Conservation (phyloP, 2,113 vertebrate species). For the Corythornis cristatus region DNA sequence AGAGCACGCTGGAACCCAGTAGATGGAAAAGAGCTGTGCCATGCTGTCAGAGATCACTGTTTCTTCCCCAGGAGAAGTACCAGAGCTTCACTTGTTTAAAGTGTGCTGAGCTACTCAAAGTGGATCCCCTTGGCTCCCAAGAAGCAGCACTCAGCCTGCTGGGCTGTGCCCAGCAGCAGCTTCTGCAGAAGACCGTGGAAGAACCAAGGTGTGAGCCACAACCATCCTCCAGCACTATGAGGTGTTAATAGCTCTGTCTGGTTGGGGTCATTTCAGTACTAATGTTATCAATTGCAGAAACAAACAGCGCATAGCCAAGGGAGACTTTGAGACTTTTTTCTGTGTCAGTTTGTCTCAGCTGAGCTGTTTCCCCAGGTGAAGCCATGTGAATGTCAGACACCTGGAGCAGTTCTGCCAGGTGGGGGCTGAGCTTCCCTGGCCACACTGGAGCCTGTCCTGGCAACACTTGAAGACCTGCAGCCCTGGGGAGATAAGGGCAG, state of each 20-base stretch:
- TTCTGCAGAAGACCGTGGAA: background rate
- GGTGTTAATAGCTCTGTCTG: constrained; percentile 37
- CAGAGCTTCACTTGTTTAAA: background rate
- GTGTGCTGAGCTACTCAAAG: fast-evolving
- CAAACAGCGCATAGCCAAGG: constrained; percentile 2
- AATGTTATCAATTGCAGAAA: constrained; percentile 40
- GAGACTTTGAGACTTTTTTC: background rate
- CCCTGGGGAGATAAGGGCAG: fast-evolving
- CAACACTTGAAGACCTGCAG: background rate
- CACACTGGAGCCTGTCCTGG: background rate
- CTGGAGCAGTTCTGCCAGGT: fast-evolving
- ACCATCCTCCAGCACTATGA: background rate
- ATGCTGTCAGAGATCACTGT: fast-evolving
- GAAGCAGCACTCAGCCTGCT: background rate
- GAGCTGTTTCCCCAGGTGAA: background rate
- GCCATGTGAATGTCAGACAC: background rate
- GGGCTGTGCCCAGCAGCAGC: background rate
- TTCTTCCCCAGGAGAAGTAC: background rate
- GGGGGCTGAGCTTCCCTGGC: background rate
- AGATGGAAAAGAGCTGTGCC: background rate
- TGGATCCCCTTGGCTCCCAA: background rate
- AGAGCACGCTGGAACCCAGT: fast-evolving
- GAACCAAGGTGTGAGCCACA: constrained; percentile 11
- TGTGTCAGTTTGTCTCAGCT: background rate
- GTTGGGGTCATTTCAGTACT: constrained; percentile 36